Evolutionary conservation across 1,140 invertebrate genomes (phyloP).

Genomic region (Portunus trituberculatus): DNA sequence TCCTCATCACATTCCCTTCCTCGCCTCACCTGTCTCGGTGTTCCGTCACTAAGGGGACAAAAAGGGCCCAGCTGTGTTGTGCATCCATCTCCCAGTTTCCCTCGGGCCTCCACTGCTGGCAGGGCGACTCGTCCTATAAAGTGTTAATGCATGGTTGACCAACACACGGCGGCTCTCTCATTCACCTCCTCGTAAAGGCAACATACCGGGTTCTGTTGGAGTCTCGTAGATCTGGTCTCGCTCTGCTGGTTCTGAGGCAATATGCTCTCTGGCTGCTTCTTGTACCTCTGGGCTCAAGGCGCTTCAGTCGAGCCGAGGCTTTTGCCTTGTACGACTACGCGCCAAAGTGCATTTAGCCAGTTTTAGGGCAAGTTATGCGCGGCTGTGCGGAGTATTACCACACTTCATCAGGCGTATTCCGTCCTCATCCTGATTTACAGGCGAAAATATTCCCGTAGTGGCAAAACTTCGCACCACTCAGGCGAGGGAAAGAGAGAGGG

Average conservation of each 20-base stretch:
- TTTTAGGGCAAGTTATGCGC: not conserved
- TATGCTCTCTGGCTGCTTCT: not conserved
- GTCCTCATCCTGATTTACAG: not conserved
- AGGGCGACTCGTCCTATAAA: not conserved
- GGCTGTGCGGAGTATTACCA: not conserved
- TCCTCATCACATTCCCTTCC: not conserved
- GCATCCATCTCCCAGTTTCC: constrained; percentile 6
- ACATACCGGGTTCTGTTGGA: not conserved
- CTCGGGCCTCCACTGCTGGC: not conserved
- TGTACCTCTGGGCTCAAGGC: not conserved
- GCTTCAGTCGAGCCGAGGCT: not conserved
- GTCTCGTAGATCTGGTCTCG: constrained; percentile 11
- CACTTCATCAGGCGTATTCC: not conserved
- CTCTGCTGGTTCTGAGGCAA: not conserved
- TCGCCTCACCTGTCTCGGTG: not conserved
- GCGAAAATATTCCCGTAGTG: not conserved
- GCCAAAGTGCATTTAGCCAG: not conserved
- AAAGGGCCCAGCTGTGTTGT: not conserved
- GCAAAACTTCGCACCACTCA: not conserved
- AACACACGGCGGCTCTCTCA: not conserved
- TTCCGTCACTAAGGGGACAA: not conserved
- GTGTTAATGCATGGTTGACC: not conserved
- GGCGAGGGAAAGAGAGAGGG: not conserved
- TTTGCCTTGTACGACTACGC: not conserved
- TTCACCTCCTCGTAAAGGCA: not conserved